These are phyloP conservation scores for Elaeidobius kamerunicus DNA, from an alignment of 2,888 invertebrate genomes.

Conservation along the genomic window DNA sequence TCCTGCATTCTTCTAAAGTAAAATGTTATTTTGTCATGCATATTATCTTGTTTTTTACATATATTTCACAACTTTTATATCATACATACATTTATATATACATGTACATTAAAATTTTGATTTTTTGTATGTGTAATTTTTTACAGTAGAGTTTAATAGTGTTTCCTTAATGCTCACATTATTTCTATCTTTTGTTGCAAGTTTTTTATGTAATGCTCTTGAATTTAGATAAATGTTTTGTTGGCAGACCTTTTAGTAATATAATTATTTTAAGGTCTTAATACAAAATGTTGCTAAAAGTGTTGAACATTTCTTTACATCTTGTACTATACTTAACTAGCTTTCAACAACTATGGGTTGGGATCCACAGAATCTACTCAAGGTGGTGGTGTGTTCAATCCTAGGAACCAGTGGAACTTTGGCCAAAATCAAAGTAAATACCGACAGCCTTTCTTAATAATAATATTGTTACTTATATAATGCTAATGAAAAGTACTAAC, in stretches of 20 bases:
- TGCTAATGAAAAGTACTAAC: constrained; percentile 18
- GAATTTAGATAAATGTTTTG: not conserved
- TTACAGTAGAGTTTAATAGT: too few relatives aligned
- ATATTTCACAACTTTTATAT: too few relatives aligned
- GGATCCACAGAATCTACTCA: constrained; percentile 52
- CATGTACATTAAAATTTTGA: not conserved
- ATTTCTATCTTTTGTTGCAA: not conserved
- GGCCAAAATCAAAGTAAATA: constrained; percentile 50
- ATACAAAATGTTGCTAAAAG: constrained; percentile 1
- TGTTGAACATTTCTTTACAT: constrained; percentile 18
- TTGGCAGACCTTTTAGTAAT: not conserved
- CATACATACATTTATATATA: too few relatives aligned
- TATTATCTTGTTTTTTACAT: too few relatives aligned
- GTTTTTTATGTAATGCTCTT: not conserved
- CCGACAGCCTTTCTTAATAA: constrained; percentile 29
- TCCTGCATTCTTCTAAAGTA: too few relatives aligned
- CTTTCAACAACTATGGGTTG: constrained; percentile 57
- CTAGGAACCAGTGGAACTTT: constrained; percentile 49
- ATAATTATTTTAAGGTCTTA: not conserved
- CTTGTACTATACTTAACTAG: constrained; percentile 35
- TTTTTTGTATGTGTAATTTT: too few relatives aligned
- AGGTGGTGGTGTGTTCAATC: constrained; percentile 58
- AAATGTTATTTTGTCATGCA: too few relatives aligned
- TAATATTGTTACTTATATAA: constrained; percentile 6
- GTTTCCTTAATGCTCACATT: not conserved